Base-by-base conservation (phyloP, 2,888 invertebrate genomes). In the Drosophila kanekoi region DNA sequence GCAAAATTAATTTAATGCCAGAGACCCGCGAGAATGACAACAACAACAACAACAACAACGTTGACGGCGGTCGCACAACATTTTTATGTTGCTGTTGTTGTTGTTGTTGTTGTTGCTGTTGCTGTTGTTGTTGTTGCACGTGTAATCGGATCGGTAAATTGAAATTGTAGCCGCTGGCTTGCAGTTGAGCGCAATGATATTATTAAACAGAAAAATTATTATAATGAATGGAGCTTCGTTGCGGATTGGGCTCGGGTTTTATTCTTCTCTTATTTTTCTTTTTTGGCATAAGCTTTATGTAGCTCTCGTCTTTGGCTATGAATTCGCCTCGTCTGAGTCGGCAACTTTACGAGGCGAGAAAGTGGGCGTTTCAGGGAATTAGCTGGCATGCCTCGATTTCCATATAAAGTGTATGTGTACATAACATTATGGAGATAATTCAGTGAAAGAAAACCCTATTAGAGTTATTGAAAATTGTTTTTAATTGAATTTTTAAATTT, bases 1-100 rank as follows among this genome's bases (percentile, higher is more conserved):
- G 87, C 82, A 77, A 79, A 87, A 85, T 85, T 85, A 85, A 87
- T 87, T 89, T 85, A 87, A 85, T 89, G 84, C 84, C 87, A 72
- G 79, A 72, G 70, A 69, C 61, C 67, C 58, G 66, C 57, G 68
- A 66, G 69, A 67, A 81, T 66, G 80, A 82, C 77, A 81, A 81
- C 72, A 71, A 59, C 61, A 65, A 45, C 53, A 59, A 33, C 41
- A 53, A 32, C 38, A 66, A 60, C 62, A 67, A 59, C 66, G 53
- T 61, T 64, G 64, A 73, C 32, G 79, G 58, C 64, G 68, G 69
- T 71, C 58, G 65, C 74, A 68, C 67, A 64, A 62, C 70, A 84
- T 78, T 72, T 78, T 71, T 77, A 79, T 76, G 68, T 62, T 28
- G 56, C 63, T 66, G 23, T 11, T 32, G 23, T 13, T 43, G 43